A percentile compares a stretch with the other conserved stretches of the same genome.
phyloP scores from a whole-genome alignment of 2,888 invertebrate species.

The Sinhomidia bicolor region DNA sequence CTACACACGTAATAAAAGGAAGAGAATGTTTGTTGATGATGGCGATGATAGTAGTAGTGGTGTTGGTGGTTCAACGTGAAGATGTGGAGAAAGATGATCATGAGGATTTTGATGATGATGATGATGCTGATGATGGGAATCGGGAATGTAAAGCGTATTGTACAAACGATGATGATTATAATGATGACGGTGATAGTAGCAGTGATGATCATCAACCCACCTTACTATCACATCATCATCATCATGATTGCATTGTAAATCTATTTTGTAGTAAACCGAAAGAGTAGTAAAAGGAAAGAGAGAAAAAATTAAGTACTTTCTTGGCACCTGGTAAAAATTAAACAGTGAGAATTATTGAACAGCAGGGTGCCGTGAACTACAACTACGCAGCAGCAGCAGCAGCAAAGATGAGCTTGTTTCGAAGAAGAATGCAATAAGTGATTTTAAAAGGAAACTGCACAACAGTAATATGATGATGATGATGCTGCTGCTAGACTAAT shows the following conservation, averaged over 20 bases:
- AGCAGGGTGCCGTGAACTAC: constrained; percentile 21
- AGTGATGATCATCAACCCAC: not conserved
- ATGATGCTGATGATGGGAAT: not conserved
- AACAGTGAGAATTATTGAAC: constrained; percentile 18
- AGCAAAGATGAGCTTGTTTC: not conserved
- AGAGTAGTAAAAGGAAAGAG: not conserved
- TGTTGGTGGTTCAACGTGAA: no score
- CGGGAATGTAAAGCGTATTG: not conserved
- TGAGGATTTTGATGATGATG: no score
- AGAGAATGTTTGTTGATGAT: not conserved
- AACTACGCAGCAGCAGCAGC: not conserved
- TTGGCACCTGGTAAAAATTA: constrained; percentile 54
- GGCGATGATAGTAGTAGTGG: not conserved
- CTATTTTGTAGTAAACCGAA: not conserved
- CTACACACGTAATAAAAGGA: not conserved
- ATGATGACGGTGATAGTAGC: constrained; percentile 1
- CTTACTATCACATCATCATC: not conserved
- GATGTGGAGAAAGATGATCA: no score
- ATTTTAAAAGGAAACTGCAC: no score
- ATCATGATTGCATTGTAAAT: not conserved
- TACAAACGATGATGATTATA: not conserved
- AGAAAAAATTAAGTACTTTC: constrained; percentile 38
- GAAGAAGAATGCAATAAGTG: no score
- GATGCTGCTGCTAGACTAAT: not conserved
- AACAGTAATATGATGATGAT: no score